Percentiles rank a stretch among this genome's conserved stretches.
Evolutionary conservation across 1,140 invertebrate genomes (phyloP).

Genomic region (Bradysia coprophila): DNA sequence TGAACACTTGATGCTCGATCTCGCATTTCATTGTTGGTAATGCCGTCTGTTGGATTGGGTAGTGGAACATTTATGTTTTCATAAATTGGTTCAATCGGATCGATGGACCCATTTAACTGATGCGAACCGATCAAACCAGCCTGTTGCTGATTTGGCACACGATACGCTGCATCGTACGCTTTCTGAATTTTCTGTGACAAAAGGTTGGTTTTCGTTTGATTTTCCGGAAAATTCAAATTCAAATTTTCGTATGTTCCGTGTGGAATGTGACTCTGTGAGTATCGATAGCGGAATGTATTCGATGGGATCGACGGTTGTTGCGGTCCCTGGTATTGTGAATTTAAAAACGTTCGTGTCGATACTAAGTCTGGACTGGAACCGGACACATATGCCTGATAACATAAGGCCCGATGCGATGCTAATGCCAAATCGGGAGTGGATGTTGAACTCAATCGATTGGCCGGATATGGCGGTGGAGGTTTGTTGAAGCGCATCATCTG

Average conservation of each 20-base stretch:
- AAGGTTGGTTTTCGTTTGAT: constrained; percentile 10
- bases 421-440: constrained; percentile 66
- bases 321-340: constrained; percentile 26
- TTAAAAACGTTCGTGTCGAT: constrained; percentile 38
- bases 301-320: constrained; percentile 13
- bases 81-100: constrained; percentile 57
- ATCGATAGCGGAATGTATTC: constrained; percentile 15
- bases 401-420: constrained; percentile 28
- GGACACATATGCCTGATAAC: constrained; percentile 37
- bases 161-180: not conserved
- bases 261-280: constrained; percentile 29
- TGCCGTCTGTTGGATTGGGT: constrained; percentile 30
- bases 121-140: not conserved
- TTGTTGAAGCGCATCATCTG: constrained; percentile 56
- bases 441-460: constrained; percentile 46
- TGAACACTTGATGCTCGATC: constrained; percentile 44
- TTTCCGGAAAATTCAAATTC: constrained; percentile 24
- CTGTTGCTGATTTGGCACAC: not conserved
- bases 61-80: constrained; percentile 51
- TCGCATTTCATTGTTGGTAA: constrained; percentile 22
- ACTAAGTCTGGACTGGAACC: constrained; percentile 61
- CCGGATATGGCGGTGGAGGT: constrained; percentile 40
- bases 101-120: constrained; percentile 3
- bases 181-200: constrained; percentile 1
- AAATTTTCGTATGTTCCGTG: constrained; percentile 56